Evolutionary conservation across 2,113 vertebrate species (phyloP).

Genomic region (Bettongia penicillata): DNA sequence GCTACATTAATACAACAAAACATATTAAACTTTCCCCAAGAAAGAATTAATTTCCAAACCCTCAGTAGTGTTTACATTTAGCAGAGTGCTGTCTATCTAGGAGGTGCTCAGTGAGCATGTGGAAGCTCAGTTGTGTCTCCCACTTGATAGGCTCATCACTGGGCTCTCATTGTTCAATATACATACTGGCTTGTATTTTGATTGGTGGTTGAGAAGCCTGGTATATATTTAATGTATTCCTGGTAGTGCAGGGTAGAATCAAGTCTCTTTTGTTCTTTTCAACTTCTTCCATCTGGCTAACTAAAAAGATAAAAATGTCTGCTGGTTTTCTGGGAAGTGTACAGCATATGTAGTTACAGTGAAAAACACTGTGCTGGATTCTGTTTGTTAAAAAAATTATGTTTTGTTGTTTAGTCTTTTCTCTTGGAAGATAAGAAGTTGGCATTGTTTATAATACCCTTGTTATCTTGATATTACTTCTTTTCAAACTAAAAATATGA

Average conservation of each 20-base stretch:
- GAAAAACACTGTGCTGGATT: conserved; percentile 17
- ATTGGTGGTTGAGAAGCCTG: background rate
- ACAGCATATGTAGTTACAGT: conserved; percentile 2
- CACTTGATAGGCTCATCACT: background rate
- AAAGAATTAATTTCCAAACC: conserved; percentile 1
- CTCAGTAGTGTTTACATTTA: background rate
- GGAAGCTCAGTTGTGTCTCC: conserved; percentile 1
- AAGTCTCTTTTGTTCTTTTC: conserved; percentile 14
- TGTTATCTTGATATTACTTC: background rate
- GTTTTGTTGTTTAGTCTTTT: conserved; percentile 12
- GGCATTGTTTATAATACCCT: conserved; percentile 11
- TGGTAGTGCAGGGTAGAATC: background rate
- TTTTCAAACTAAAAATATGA: conserved; percentile 18
- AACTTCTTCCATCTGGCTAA: background rate
- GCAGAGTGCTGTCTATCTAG: background rate
- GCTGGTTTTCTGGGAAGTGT: background rate
- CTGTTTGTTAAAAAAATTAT: conserved; percentile 14
- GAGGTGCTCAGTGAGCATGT: background rate
- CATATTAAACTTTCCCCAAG: background rate
- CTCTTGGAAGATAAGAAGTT: conserved; percentile 3
- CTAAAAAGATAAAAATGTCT: conserved; percentile 1
- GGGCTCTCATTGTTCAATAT: conserved; percentile 4
- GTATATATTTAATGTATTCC: background rate
- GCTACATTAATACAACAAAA: background rate
- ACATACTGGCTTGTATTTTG: background rate